These are phyloP conservation scores for Bombus waltoni DNA, from an alignment of 1,140 invertebrate genomes.

Conservation along the genomic window DNA sequence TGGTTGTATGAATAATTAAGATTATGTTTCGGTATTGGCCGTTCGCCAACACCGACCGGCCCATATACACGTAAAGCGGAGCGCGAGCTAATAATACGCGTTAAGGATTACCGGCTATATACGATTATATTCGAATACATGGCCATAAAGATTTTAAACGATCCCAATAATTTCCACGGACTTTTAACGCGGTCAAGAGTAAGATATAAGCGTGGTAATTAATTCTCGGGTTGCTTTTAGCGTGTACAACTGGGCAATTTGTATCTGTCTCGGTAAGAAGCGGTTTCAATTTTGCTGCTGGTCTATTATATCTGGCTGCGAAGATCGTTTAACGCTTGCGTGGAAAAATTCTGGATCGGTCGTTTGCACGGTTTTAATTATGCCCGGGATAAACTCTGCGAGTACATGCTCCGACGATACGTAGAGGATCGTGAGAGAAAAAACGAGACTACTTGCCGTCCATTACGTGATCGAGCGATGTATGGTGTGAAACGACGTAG, in stretches of 20 bases:
- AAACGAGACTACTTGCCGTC: slow-evolving; percentile 12
- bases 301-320: slow-evolving; percentile 23
- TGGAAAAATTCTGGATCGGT: not conserved
- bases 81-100: slow-evolving; percentile 24
- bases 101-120: slow-evolving; percentile 31
- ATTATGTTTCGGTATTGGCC: slow-evolving; percentile 37
- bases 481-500: slow-evolving; percentile 63
- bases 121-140: slow-evolving; percentile 33
- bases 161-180: slow-evolving; percentile 43
- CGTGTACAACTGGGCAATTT: slow-evolving; percentile 13
- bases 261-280: slow-evolving; percentile 17
- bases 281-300: slow-evolving; percentile 26
- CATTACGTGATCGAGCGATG: slow-evolving; percentile 64
- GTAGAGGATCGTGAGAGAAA: not conserved
- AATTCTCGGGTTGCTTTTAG: slow-evolving; percentile 38
- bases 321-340: slow-evolving; percentile 10
- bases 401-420: not conserved
- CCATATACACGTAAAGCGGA: slow-evolving; percentile 9
- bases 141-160: slow-evolving; percentile 45
- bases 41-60: slow-evolving; percentile 47
- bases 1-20: slow-evolving; percentile 53
- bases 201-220: slow-evolving; percentile 39
- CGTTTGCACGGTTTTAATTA: slow-evolving; percentile 50
- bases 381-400: slow-evolving; percentile 2
- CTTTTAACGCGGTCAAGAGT: slow-evolving; percentile 42